Conservation (phyloP, 2,888 invertebrate genomes). For the Pseudococcus viburni region DNA sequence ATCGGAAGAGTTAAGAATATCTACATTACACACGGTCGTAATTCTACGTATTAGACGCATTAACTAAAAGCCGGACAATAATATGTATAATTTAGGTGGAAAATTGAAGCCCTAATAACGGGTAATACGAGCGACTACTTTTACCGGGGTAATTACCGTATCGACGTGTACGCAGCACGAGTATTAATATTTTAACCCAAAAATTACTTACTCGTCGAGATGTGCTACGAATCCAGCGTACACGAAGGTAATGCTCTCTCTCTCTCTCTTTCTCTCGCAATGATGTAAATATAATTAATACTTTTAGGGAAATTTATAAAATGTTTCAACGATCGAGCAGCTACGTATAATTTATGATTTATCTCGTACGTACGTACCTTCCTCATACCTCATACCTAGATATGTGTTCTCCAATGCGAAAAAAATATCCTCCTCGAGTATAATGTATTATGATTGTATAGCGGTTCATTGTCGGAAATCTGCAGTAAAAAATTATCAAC, state of each 20-base stretch:
- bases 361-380: background rate
- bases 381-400: background rate
- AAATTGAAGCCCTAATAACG: slow-evolving; percentile 49
- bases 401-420: background rate
- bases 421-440: background rate
- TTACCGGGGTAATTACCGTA: slow-evolving; percentile 32
- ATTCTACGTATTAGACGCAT: slow-evolving; percentile 51
- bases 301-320: slow-evolving; percentile 44
- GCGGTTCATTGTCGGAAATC: background rate
- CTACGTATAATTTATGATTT: slow-evolving; percentile 48
- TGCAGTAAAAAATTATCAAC: background rate
- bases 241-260: no score
- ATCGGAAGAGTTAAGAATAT: slow-evolving; percentile 44
- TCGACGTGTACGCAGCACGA: slow-evolving; percentile 24
- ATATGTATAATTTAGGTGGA: slow-evolving; percentile 55
- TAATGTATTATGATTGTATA: background rate
- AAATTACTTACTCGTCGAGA: slow-evolving; percentile 19
- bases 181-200: slow-evolving; percentile 54
- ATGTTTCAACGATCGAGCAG: slow-evolving; percentile 39
- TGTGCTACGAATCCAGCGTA: background rate
- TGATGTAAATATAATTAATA: slow-evolving; percentile 39
- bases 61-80: slow-evolving; percentile 57
- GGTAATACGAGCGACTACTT: slow-evolving; percentile 46
- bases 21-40: slow-evolving; percentile 50
- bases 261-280: background rate